phyloP scores from a whole-genome alignment of 37 sponge, comb jelly and placozoan genomes.

The Oscarella lobularis region DNA sequence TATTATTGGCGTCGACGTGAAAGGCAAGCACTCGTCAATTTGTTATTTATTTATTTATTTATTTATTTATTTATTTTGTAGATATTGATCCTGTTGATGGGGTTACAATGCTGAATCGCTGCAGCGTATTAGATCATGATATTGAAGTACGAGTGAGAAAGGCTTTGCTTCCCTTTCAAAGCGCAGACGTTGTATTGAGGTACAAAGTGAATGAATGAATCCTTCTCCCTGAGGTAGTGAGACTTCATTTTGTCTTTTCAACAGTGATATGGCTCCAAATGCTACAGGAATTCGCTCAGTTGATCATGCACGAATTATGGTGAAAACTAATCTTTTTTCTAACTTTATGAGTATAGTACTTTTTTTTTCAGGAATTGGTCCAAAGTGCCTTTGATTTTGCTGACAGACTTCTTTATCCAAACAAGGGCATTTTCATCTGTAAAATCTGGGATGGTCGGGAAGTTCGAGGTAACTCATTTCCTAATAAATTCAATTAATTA shows the following conservation, averaged over 20 bases:
- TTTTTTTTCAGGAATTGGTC: neutral
- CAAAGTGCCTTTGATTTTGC: neutral
- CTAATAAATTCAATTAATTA: no score
- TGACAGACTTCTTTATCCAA: neutral
- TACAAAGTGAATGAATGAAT: neutral
- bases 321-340: neutral
- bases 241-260: neutral
- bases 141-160: neutral
- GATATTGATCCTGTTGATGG: neutral
- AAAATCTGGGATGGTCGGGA: neutral
- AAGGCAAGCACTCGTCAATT: neutral
- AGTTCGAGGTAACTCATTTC: neutral
- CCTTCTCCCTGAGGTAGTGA: neutral
- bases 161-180: neutral
- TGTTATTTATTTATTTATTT: neutral
- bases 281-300: slow-evolving; percentile 43
- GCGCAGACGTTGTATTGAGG: neutral
- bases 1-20: neutral
- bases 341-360: no score
- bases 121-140: neutral
- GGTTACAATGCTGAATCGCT: neutral
- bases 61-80: neutral
- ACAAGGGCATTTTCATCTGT: neutral
- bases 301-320: slow-evolving; percentile 68
- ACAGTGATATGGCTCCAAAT: slow-evolving; percentile 85